Conservation (phyloP, 1,140 invertebrate species). For the Tribolium madens region DNA sequence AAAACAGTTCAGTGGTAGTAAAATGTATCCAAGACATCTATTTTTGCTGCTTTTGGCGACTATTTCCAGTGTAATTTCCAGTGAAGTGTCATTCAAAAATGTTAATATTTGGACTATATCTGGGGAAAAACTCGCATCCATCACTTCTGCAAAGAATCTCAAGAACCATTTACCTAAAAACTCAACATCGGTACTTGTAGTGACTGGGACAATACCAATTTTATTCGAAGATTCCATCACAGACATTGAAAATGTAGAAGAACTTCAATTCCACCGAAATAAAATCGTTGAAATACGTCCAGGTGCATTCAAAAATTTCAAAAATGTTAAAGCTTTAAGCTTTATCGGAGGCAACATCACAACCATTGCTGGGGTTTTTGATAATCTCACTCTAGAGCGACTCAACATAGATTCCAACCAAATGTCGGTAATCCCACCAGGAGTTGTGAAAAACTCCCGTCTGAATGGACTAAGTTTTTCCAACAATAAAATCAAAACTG, state of each 20-base stretch:
- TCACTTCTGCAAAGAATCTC: neutral
- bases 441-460: slow-evolving; percentile 12
- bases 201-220: slow-evolving; percentile 18
- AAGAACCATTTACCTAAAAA: neutral
- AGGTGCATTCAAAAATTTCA: slow-evolving; percentile 34
- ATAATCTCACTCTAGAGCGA: slow-evolving; percentile 16
- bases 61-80: neutral
- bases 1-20: too few relatives aligned
- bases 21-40: too few relatives aligned
- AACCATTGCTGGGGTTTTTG: slow-evolving; percentile 15
- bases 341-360: neutral
- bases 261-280: slow-evolving; percentile 21
- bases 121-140: neutral
- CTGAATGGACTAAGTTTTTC: slow-evolving; percentile 8
- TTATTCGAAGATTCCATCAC: slow-evolving; percentile 29
- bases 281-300: slow-evolving; percentile 37
- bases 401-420: neutral
- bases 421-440: slow-evolving; percentile 24
- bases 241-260: slow-evolving; percentile 17
- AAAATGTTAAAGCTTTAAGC: neutral
- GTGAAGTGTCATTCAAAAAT: slow-evolving; percentile 6
- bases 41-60: too few relatives aligned
- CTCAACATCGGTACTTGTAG: neutral
- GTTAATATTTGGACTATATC: neutral
- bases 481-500: slow-evolving; percentile 3